Conservation (phyloP, 2,113 vertebrate species). For the Oreochromis niloticus region DNA sequence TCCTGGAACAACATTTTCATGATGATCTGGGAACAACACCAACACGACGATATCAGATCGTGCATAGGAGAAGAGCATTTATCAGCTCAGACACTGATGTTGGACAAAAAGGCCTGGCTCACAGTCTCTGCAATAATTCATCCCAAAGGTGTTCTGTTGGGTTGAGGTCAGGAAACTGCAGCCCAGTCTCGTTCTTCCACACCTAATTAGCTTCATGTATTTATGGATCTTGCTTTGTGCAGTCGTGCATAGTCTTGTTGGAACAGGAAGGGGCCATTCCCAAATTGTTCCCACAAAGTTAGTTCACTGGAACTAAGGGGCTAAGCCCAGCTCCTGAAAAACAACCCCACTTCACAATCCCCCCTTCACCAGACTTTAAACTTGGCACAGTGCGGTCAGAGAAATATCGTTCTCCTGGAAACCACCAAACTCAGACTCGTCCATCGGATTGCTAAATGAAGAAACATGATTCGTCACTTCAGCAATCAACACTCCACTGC, state of each 20-base stretch:
- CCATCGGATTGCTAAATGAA: neutral
- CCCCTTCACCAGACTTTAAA: neutral
- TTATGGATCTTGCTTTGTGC: neutral
- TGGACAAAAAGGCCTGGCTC: neutral
- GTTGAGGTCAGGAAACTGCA: neutral
- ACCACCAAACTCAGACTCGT: neutral
- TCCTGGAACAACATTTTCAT: no score
- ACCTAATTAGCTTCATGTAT: neutral
- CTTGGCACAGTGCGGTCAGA: neutral
- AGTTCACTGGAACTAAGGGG: neutral
- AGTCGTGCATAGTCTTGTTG: neutral
- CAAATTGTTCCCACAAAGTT: neutral
- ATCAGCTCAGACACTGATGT: neutral
- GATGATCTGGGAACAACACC: no score
- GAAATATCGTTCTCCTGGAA: neutral
- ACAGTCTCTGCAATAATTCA: neutral
- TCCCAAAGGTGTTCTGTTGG: neutral
- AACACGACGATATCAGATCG: no score
- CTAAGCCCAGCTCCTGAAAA: neutral
- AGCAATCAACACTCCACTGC: neutral
- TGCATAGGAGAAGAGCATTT: neutral
- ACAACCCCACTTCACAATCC: neutral
- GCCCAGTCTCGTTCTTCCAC: neutral
- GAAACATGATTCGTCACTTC: neutral
- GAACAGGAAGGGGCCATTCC: neutral